Evolutionary conservation across 1,140 invertebrate species (phyloP).

Genomic region (Sycophila sp.): DNA sequence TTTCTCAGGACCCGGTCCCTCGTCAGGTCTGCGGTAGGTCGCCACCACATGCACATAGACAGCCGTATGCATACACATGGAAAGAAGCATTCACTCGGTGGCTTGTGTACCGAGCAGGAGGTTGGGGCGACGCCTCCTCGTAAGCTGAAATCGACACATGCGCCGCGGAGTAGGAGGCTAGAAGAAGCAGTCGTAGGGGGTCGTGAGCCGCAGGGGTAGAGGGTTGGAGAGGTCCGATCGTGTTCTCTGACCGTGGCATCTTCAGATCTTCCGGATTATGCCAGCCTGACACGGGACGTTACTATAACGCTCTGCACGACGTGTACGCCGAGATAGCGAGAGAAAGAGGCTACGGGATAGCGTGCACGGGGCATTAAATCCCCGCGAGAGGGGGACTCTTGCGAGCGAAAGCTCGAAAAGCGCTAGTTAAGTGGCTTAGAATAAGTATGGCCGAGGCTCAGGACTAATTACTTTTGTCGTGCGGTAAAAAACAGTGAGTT

Average conservation of each 20-base stretch:
- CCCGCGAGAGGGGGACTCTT: constrained; percentile 25
- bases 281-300: constrained; percentile 56
- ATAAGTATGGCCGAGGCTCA: constrained; percentile 41
- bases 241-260: constrained; percentile 58
- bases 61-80: too few relatives aligned
- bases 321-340: not conserved
- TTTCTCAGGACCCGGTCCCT: not conserved
- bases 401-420: constrained; percentile 28
- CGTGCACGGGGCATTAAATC: constrained; percentile 29
- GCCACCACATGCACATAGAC: not conserved
- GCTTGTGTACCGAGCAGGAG: too few relatives aligned
- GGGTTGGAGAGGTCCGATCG: constrained; percentile 52
- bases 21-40: constrained; percentile 26
- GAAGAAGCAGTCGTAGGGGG: too few relatives aligned
- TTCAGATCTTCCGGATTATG: constrained; percentile 59
- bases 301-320: too few relatives aligned
- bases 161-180: too few relatives aligned
- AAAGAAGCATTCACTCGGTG: too few relatives aligned
- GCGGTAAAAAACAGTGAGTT: constrained; percentile 14
- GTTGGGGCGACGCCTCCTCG: too few relatives aligned
- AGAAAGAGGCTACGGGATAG: not conserved
- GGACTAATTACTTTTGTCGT: constrained; percentile 41
- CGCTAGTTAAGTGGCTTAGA: constrained; percentile 49
- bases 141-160: too few relatives aligned
- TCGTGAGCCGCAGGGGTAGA: too few relatives aligned